These are phyloP conservation scores for Microtus montanus DNA, from an alignment of 2,113 vertebrate species.

Conservation along the genomic window DNA sequence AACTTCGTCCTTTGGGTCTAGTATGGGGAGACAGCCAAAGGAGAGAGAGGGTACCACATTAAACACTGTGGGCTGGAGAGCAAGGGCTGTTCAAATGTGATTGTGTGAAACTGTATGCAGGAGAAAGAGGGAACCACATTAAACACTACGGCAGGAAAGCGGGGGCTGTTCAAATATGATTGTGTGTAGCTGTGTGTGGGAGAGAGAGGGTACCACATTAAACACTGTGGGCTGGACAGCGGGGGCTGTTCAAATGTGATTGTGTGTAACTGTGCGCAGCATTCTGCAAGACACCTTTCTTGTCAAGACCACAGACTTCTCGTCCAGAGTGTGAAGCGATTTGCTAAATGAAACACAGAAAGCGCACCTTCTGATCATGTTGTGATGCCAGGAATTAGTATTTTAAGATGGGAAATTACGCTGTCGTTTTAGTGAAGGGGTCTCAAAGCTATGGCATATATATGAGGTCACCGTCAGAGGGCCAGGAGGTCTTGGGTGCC, in stretches of 20 bases:
- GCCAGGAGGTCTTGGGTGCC: neutral
- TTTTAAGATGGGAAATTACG: neutral
- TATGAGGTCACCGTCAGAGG: neutral
- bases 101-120: too few species aligned
- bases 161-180: too few species aligned
- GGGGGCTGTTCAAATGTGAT: accelerated
- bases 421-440: neutral
- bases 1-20: neutral
- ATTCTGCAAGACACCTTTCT: neutral
- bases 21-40: neutral
- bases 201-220: neutral
- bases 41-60: too few species aligned
- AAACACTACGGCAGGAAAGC: too few species aligned
- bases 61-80: too few species aligned
- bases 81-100: too few species aligned
- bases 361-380: neutral
- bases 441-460: neutral
- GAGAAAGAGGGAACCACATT: neutral
- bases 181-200: too few species aligned
- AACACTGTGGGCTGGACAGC: accelerated
- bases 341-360: neutral
- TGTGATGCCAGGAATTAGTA: neutral
- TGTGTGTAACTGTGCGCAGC: too few species aligned
- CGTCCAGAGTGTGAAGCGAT: neutral
- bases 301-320: neutral